A percentile compares a stretch with the other conserved stretches of the same genome.
These are phyloP conservation scores for Pentalonia nigronervosa DNA, from an alignment of 1,140 invertebrate species.

Conservation along the genomic window DNA sequence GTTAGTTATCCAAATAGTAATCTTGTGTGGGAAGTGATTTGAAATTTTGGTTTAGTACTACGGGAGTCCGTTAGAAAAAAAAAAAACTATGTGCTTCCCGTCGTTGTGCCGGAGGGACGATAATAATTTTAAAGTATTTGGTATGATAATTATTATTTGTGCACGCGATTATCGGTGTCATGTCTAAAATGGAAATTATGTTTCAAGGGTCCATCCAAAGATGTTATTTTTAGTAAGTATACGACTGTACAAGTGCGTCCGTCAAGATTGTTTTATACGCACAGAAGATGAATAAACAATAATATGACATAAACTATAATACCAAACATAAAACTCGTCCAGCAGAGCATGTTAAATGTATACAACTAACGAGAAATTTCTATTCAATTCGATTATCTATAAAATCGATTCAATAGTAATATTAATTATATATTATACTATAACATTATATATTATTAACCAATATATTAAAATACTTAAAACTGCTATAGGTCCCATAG, in stretches of 20 bases:
- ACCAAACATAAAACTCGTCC: neutral
- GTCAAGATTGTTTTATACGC: neutral
- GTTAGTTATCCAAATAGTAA: neutral
- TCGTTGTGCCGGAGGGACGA: neutral
- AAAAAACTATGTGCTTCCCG: neutral
- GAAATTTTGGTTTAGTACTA: neutral
- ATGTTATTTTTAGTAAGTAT: neutral
- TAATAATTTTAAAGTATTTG: neutral
- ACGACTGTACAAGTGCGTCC: neutral
- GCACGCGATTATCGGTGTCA: neutral
- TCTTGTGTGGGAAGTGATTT: neutral
- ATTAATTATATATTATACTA: neutral
- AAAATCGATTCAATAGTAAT: neutral
- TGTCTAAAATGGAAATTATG: neutral
- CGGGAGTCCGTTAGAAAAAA: neutral
- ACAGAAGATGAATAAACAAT: neutral
- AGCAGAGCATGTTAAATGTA: neutral
- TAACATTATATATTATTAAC: too few relatives aligned
- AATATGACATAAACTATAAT: neutral
- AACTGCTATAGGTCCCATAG: too few relatives aligned
- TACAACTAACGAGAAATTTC: neutral
- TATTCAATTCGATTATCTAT: neutral
- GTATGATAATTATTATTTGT: conserved; percentile 12
- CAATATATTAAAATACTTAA: too few relatives aligned
- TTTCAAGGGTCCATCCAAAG: neutral